A percentile compares a stretch with the other conserved stretches of the same genome.
Evolutionary conservation across 1,140 invertebrate genomes (phyloP).

Genomic region (Heliconius melpomene): DNA sequence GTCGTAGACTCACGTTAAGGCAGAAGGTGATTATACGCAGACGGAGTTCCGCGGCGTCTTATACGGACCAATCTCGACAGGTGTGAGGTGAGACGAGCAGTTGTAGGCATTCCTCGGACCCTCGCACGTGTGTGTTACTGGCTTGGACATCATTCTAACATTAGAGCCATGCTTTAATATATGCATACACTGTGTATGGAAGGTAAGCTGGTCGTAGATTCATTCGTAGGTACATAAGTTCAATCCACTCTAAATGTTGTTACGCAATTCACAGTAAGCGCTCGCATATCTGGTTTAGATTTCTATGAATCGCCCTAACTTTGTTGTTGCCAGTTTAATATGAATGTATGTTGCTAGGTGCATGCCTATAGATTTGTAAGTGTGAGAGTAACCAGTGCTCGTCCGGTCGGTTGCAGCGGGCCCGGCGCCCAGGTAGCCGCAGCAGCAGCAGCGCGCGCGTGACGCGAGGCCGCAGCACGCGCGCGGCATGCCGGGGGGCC

Average conservation of each 20-base stretch:
- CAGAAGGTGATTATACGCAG: too few species aligned
- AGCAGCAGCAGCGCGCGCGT: slow-evolving; percentile 24
- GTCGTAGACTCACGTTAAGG: slow-evolving; percentile 4
- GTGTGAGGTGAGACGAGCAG: slow-evolving; percentile 28
- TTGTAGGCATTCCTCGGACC: slow-evolving; percentile 19
- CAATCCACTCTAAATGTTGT: neutral
- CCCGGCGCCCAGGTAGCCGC: neutral
- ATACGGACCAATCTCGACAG: slow-evolving; percentile 24
- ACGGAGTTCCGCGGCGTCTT: neutral
- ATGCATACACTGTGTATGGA: neutral
- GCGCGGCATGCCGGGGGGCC: slow-evolving; percentile 94
- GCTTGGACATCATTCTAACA: slow-evolving; percentile 1
- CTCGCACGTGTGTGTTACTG: slow-evolving; percentile 17
- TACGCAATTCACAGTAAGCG: slow-evolving; percentile 2
- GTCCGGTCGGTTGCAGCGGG: neutral
- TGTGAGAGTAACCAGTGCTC: neutral
- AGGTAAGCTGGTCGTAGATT: slow-evolving; percentile 2
- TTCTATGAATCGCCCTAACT: neutral
- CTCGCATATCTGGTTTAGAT: neutral
- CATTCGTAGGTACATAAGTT: neutral
- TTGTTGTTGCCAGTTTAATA: neutral
- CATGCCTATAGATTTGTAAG: neutral
- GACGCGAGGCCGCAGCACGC: slow-evolving; percentile 48
- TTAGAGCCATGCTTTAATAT: slow-evolving; percentile 1
- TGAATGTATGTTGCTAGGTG: neutral